A percentile compares a stretch with the other conserved stretches of the same genome.
phyloP scores from a whole-genome alignment of 2,888 invertebrate genomes.

The Unio pictorum region DNA sequence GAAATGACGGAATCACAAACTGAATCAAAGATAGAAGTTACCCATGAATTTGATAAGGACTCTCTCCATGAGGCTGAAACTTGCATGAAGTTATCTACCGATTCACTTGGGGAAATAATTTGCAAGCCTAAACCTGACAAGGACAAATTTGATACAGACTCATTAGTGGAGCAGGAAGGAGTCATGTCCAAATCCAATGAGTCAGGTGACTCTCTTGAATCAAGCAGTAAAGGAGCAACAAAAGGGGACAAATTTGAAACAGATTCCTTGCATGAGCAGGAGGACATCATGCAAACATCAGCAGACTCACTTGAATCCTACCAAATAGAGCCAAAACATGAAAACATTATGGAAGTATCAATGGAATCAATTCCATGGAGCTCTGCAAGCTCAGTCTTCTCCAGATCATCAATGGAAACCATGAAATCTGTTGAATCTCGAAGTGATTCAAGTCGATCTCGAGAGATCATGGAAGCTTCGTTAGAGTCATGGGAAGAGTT shows the following conservation, averaged over 20 bases:
- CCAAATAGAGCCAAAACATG: conserved; percentile 33
- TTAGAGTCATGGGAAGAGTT: conserved; percentile 62
- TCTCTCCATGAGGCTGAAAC: conserved; percentile 49
- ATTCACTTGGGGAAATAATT: conserved; percentile 49
- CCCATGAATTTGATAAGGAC: conserved; percentile 54
- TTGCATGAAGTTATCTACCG: conserved; percentile 59
- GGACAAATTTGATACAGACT: conserved; percentile 52
- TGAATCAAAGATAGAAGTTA: conserved; percentile 30
- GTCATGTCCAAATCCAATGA: conserved; percentile 55
- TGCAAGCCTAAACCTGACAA: conserved; percentile 25
- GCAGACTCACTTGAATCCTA: conserved; percentile 61
- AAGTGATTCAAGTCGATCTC: conserved; percentile 52
- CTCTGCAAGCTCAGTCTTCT: conserved; percentile 61
- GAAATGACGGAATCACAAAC: conserved; percentile 16
- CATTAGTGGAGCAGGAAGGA: conserved; percentile 41
- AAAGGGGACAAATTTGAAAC: conserved; percentile 39
- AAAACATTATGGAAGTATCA: conserved; percentile 48
- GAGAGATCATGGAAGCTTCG: conserved; percentile 68
- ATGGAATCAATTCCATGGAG: conserved; percentile 54
- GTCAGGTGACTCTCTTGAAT: conserved; percentile 31
- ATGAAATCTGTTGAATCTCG: conserved; percentile 54
- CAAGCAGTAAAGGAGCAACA: conserved; percentile 13
- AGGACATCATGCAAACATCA: conserved; percentile 56
- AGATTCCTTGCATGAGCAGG: conserved; percentile 45
- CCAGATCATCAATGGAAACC: conserved; percentile 56